phyloP scores from a whole-genome alignment of 1,140 invertebrate genomes.

The Drosophila kohkoa region DNA sequence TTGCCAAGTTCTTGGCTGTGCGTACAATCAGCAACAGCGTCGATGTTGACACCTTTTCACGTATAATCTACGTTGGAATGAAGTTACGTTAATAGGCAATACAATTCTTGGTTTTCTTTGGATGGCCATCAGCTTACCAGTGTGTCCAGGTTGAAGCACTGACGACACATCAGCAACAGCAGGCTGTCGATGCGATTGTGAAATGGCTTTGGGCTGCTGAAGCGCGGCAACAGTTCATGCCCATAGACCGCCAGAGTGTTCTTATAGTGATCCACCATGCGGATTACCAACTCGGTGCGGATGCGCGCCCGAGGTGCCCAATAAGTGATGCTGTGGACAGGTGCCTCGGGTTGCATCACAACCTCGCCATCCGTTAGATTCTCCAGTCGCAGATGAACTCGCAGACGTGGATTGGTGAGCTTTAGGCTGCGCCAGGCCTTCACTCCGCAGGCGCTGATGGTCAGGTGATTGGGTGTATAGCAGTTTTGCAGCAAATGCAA shows the following conservation, averaged over 20 bases:
- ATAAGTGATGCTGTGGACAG: conserved; percentile 89
- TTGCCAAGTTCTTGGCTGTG: conserved; percentile 88
- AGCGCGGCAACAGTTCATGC: conserved; percentile 88
- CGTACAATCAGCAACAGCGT: conserved; percentile 91
- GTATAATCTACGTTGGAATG: conserved; percentile 87
- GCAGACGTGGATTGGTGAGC: conserved; percentile 86
- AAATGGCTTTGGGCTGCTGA: conserved; percentile 87
- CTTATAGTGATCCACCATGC: conserved; percentile 87
- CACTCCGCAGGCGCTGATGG: conserved; percentile 84
- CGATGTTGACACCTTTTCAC: conserved; percentile 92
- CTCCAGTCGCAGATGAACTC: conserved; percentile 87
- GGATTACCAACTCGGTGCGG: conserved; percentile 85
- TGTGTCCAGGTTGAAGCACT: conserved; percentile 88
- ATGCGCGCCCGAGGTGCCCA: conserved; percentile 88
- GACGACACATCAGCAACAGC: conserved; percentile 87
- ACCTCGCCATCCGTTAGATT: conserved; percentile 85
- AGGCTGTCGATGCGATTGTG: conserved; percentile 88
- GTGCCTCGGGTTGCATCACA: conserved; percentile 87
- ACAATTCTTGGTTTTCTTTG: background rate
- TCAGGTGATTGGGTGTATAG: conserved; percentile 87
- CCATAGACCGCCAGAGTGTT: conserved; percentile 87
- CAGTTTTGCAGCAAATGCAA: conserved; percentile 92
- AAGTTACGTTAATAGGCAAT: background rate
- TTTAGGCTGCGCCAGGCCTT: conserved; percentile 86
- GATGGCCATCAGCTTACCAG: conserved; percentile 85